Evolutionary conservation across 2,888 invertebrate species (phyloP), one percentile per base, ranked within the genome.

Genomic region (Trachelus iudaicus): DNA sequence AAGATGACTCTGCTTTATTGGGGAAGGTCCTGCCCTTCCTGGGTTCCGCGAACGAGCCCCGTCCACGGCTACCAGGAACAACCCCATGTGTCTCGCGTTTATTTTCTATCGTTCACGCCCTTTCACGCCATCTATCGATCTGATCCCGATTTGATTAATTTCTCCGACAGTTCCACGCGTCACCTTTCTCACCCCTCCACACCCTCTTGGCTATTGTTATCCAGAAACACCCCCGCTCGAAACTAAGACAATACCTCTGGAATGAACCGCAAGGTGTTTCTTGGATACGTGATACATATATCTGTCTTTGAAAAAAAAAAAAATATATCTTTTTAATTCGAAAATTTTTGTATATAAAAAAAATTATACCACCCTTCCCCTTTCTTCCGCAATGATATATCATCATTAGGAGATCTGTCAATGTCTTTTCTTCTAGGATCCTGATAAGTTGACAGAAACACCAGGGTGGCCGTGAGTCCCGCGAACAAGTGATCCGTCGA

Each of bases 41-140:
- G 74, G 74, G 78, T 78, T 78, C 78, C 78, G 78, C 73, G 78
- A 78, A 78, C 31, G 71, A 30, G 34, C 56, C 76, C 75, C 78
- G 76, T 75, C 75, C 56, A 73, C 75, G 40, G 78, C 78, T 78
- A 78, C 78, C 68, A 78, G 69, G 78, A 78, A 78, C 78, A 78
- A 78, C 78, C 78, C 78, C 75, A 30, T 73, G 75, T 75, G 75
- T 78, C 69, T 77, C 73, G 73, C 71, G 34, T 56, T 78, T 56
- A 73, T 78, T 75, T 40, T 71, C 23, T 73, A 31, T 73, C 76
- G 78, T 71, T 75, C 75, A 76, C 78, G 71, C 75, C 77, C 75
- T 33, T 37, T 35, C 77, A 12, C 40, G 77, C 73, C 73, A 56
- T 71, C 71, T 31, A 71, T 71, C 73, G 76, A 75, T 78, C 78